Conservation (phyloP, 2,113 vertebrate genomes). For the Procavia capensis region DNA sequence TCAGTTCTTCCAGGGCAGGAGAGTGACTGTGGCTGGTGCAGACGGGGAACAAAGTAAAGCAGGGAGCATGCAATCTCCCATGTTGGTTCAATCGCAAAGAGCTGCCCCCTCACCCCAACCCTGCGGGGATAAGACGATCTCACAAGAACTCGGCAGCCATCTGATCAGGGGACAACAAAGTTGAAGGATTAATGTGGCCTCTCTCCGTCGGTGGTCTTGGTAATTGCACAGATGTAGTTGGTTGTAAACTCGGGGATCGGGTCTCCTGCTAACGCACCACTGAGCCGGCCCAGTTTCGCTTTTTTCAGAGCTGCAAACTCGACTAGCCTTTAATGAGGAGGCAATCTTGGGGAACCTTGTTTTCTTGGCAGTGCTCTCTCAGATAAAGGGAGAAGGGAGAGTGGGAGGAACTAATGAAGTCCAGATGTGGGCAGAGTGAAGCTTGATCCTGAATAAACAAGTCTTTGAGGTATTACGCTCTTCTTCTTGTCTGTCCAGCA, state of each 20-base stretch:
- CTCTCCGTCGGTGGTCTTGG: slow-evolving; percentile 88
- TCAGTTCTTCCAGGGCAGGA: background rate
- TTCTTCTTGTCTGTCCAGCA: slow-evolving; percentile 74
- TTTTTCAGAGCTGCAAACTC: slow-evolving; percentile 77
- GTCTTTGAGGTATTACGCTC: slow-evolving; percentile 74
- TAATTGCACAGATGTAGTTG: slow-evolving; percentile 87
- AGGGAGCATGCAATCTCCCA: background rate
- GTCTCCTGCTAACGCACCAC: slow-evolving; percentile 76
- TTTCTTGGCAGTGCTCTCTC: slow-evolving; percentile 81
- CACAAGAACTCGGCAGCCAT: slow-evolving; percentile 74
- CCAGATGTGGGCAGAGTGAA: slow-evolving; percentile 85
- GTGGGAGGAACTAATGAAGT: slow-evolving; percentile 81
- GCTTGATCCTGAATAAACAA: slow-evolving; percentile 81
- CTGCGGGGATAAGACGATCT: slow-evolving; percentile 46
- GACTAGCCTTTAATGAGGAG: slow-evolving; percentile 85
- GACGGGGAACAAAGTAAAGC: background rate
- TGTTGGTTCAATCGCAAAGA: slow-evolving; percentile 58
- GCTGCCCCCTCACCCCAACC: background rate
- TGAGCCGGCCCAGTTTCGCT: slow-evolving; percentile 77
- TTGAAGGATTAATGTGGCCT: slow-evolving; percentile 83
- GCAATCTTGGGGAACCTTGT: slow-evolving; percentile 79
- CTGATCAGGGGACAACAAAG: slow-evolving; percentile 81
- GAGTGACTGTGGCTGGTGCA: background rate
- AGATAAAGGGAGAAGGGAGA: slow-evolving; percentile 80
- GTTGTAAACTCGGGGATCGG: slow-evolving; percentile 86